phyloP scores from a whole-genome alignment of 2,888 invertebrate species.

The Acleris holmiana region DNA sequence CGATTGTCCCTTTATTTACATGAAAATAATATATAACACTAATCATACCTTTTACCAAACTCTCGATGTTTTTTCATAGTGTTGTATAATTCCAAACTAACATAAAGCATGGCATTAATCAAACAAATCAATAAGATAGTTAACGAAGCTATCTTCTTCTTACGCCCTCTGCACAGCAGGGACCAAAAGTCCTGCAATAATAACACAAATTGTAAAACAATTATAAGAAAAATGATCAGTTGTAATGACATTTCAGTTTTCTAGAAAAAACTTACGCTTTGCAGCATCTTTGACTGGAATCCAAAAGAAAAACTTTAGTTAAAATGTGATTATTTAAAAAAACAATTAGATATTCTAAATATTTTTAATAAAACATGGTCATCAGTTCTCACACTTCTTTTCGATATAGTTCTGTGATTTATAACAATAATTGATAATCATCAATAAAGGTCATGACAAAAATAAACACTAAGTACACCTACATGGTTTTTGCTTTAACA shows the following conservation, averaged over 20 bases:
- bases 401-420: too few species aligned
- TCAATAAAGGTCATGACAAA: too few species aligned
- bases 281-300: conserved; percentile 25
- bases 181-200: conserved; percentile 64
- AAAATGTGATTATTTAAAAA: too few species aligned
- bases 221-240: neutral
- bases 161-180: conserved; percentile 70
- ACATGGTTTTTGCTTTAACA: too few species aligned
- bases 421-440: too few species aligned
- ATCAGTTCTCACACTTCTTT: too few species aligned
- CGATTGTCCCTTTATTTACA: neutral
- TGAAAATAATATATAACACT: neutral
- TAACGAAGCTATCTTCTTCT: conserved; percentile 68
- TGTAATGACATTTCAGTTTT: neutral
- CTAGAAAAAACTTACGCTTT: conserved; percentile 16
- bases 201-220: conserved; percentile 41
- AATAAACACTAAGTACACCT: too few species aligned
- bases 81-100: conserved; percentile 70
- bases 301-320: too few species aligned
- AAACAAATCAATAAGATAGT: conserved; percentile 64
- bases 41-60: conserved; percentile 63
- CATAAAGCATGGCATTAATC: conserved; percentile 73
- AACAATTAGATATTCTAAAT: too few species aligned
- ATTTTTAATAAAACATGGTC: too few species aligned
- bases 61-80: conserved; percentile 61